Evolutionary conservation across 2,888 invertebrate genomes (phyloP), one percentile per base, ranked within the genome.

Genomic region (Drosophila mercatorum): DNA sequence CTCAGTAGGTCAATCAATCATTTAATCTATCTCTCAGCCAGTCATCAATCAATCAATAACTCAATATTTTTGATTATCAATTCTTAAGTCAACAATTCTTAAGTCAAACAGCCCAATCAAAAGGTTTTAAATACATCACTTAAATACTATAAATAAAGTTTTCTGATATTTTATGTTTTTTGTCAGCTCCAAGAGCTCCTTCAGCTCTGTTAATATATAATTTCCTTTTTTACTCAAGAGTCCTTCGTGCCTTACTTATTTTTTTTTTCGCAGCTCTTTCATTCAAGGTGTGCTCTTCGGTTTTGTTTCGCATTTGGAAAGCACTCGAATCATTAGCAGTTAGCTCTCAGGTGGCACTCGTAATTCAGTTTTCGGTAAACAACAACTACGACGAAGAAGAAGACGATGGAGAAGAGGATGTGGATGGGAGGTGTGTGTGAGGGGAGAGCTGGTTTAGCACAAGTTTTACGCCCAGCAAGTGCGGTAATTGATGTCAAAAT

Each of bases 401-500:
- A 38, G 31, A 22, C 31, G 26, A 38, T 38, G 22, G 2, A 47
- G 22, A 0, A 22, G 22, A 12, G 1, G 36, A 12, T 2, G 31
- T 0, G 6, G 2, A 7, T 7, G 7, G 7, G 43, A 10, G n/a
- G 56, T 17, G 28, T 22, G 38, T 7, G 11, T 17, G 12, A 11
- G 5, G 49, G 31, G 2, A 22, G 53, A 6, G 53, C 14, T 36
- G 67, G 38, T n/a, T 40, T 53, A 62, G 68, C 47, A 61, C 71
- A 75, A 77, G 64, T 72, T 72, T 65, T 69, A 60, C 66, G 64
- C 61, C 80, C 69, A 60, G 61, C 69, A 75, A 84, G 71, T 85
- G 79, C 70, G 78, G 74, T 80, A 83, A 87, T 82, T 80, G 75
- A 78, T 85, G 85, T 88, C 81, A 76, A 86, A 79, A 88, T 84